Conservation (phyloP, 37 sponge, comb jelly and placozoan species). For the Geodia barretti region DNA sequence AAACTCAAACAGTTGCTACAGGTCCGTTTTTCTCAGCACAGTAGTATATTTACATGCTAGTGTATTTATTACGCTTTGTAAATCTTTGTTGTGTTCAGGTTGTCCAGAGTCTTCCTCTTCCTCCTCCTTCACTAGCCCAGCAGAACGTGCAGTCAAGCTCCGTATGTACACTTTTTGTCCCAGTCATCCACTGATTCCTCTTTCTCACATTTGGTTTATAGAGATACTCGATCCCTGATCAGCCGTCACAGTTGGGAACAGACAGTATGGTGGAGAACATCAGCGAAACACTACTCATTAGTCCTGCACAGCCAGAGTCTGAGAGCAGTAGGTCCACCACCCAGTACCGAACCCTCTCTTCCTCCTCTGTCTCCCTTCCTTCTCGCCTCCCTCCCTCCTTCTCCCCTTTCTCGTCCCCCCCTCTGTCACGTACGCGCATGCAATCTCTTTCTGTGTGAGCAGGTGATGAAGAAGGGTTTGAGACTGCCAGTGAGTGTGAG, state of each 20-base stretch:
- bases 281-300: background rate
- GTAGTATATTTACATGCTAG: background rate
- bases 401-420: background rate
- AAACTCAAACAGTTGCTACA: conserved; percentile 51
- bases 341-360: background rate
- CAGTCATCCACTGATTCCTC: background rate
- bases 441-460: background rate
- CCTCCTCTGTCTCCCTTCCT: background rate
- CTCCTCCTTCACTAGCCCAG: conserved; percentile 63
- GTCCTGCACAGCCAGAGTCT: background rate
- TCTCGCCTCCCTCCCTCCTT: background rate
- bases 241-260: background rate
- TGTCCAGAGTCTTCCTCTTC: conserved; percentile 64
- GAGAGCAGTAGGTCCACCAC: background rate
- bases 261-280: background rate
- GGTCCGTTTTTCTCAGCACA: conserved; percentile 19
- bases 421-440: too few relatives aligned
- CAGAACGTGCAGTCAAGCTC: conserved; percentile 12
- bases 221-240: background rate
- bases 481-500: conserved; percentile 73
- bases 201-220: background rate
- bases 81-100: conserved; percentile 22
- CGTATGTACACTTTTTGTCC: conserved; percentile 35
- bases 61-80: background rate
- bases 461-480: conserved; percentile 42